Conservation (phyloP, 2,113 vertebrate species). For the Phoxinus phoxinus region DNA sequence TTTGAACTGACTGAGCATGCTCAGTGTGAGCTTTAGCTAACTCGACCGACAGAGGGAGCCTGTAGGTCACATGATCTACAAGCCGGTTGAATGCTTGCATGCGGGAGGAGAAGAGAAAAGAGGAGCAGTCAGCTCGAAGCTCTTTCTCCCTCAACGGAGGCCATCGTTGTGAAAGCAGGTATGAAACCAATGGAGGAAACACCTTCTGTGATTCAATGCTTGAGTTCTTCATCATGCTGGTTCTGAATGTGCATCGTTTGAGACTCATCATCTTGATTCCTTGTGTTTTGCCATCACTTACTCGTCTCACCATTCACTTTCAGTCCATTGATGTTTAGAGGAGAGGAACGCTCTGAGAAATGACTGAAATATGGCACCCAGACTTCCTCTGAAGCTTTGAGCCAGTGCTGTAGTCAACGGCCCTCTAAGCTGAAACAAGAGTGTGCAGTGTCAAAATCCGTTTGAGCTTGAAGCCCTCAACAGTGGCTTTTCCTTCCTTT, state of each 20-base stretch:
- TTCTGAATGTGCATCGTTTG: constrained; percentile 54
- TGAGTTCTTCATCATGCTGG: constrained; percentile 45
- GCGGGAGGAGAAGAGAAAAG: constrained; percentile 70
- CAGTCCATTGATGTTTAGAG: constrained; percentile 39
- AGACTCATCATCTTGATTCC: constrained; percentile 42
- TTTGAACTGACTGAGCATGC: constrained; percentile 74
- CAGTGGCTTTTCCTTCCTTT: constrained; percentile 37
- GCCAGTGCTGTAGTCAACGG: constrained; percentile 28
- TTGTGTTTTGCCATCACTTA: constrained; percentile 51
- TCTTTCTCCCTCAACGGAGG: constrained; percentile 74
- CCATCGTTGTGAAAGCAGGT: constrained; percentile 81
- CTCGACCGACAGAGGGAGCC: constrained; percentile 79
- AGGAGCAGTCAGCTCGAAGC: constrained; percentile 74
- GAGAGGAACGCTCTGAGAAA: constrained; percentile 26
- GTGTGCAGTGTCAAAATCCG: constrained; percentile 24
- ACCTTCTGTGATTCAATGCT: constrained; percentile 53
- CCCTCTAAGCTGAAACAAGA: constrained; percentile 42
- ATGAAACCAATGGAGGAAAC: constrained; percentile 71
- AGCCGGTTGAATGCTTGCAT: constrained; percentile 73
- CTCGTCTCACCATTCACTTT: constrained; percentile 57
- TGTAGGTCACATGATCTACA: constrained; percentile 73
- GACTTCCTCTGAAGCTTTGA: constrained; percentile 43
- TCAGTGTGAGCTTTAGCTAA: constrained; percentile 69
- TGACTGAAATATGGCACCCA: constrained; percentile 36
- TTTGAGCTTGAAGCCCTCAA: constrained; percentile 21